These are phyloP conservation scores for Coranthus polyacanthus DNA, from an alignment of 2,797 vertebrate genomes.

Conservation along the genomic window DNA sequence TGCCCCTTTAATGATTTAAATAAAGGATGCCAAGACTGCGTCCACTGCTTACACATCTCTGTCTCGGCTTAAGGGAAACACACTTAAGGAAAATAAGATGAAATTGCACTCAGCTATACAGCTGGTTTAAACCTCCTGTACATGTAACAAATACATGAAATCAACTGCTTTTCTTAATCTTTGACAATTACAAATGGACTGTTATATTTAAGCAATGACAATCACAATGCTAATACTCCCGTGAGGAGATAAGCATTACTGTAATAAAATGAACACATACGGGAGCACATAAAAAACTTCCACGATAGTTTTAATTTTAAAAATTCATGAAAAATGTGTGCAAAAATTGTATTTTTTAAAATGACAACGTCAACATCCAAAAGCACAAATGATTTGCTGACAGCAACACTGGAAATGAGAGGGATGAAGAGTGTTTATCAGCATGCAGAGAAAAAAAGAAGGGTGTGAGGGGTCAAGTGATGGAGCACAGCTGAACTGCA, in stretches of 20 bases:
- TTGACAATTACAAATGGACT: neutral
- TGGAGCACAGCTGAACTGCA: slow-evolving; percentile 78
- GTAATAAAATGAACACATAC: neutral
- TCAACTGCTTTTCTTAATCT: neutral
- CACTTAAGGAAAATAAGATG: neutral
- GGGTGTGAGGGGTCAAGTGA: slow-evolving; percentile 48
- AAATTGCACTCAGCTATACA: neutral
- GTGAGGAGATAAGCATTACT: neutral
- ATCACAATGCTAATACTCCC: neutral
- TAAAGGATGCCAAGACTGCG: neutral
- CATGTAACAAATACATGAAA: neutral
- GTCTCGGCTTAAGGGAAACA: neutral
- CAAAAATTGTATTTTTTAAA: slow-evolving; percentile 10
- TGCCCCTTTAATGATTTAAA: no score
- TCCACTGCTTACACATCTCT: neutral
- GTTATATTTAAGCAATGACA: neutral
- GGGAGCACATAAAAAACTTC: no score
- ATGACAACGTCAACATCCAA: slow-evolving; percentile 5
- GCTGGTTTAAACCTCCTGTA: no score
- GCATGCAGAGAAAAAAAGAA: slow-evolving; percentile 61
- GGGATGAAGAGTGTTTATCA: slow-evolving; percentile 31
- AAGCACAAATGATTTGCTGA: slow-evolving; percentile 33
- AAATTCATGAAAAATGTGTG: slow-evolving; percentile 22
- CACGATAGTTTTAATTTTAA: neutral
- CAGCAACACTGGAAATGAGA: slow-evolving; percentile 43